Conservation (phyloP, 2,113 vertebrate species). For the Sturnira hondurensis region DNA sequence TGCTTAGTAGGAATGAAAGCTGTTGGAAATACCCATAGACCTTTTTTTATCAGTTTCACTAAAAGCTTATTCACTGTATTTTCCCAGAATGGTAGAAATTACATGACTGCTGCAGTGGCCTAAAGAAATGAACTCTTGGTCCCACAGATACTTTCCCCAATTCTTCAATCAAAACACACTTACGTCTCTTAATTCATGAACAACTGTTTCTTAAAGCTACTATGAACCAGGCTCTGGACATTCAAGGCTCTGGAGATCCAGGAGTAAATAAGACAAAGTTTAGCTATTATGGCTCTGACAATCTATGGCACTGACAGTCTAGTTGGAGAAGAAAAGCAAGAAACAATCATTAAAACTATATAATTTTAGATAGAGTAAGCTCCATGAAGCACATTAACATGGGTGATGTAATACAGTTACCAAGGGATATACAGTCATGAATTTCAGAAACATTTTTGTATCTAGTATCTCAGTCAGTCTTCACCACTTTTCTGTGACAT, state of each 20-base stretch:
- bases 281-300: neutral
- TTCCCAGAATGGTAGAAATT: neutral
- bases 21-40: neutral
- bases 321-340: neutral
- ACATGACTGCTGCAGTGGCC: neutral
- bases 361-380: neutral
- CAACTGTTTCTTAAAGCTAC: neutral
- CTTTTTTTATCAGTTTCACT: neutral
- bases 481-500: neutral
- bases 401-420: neutral
- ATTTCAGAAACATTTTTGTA: neutral
- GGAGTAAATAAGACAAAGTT: neutral
- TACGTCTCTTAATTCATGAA: neutral
- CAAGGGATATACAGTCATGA: neutral
- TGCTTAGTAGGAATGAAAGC: neutral
- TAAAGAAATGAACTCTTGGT: neutral
- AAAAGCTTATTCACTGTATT: neutral
- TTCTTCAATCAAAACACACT: neutral
- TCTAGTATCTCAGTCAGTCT: neutral
- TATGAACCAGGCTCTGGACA: neutral
- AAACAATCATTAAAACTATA: neutral
- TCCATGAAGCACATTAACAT: neutral
- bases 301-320: neutral
- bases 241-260: neutral
- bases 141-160: neutral